These are phyloP conservation scores for Lochmaea crataegi DNA, from an alignment of 2,888 invertebrate genomes.

Conservation along the genomic window DNA sequence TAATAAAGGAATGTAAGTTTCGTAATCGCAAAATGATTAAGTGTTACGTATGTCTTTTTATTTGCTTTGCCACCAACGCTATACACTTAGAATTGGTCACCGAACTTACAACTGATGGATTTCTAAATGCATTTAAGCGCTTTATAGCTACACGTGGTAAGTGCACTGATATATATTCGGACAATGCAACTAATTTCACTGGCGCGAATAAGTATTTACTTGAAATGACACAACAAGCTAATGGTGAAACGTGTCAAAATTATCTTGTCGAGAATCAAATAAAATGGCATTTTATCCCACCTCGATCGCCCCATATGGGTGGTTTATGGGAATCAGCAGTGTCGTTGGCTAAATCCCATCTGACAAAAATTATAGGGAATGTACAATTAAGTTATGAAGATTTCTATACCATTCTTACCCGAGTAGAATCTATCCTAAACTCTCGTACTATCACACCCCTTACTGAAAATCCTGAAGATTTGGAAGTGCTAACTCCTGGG, in stretches of 20 bases:
- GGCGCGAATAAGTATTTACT: no score
- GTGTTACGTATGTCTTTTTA: slow-evolving; percentile 45
- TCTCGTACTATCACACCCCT: slow-evolving; percentile 6
- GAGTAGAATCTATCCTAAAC: not conserved
- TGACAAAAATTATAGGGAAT: not conserved
- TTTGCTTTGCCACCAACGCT: slow-evolving; percentile 46
- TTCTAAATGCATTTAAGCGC: slow-evolving; percentile 42
- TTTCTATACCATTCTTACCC: not conserved
- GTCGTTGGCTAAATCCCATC: not conserved
- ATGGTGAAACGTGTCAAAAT: not conserved
- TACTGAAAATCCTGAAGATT: not conserved
- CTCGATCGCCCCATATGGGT: not conserved
- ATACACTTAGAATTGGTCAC: slow-evolving; percentile 44
- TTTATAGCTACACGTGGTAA: slow-evolving; percentile 43
- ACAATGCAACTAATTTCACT: no score
- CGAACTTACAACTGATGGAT: slow-evolving; percentile 37
- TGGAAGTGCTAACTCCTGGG: not conserved
- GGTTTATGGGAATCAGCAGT: not conserved
- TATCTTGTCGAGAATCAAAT: not conserved
- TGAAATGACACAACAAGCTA: no score
- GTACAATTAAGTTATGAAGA: not conserved
- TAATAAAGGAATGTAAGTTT: slow-evolving; percentile 43
- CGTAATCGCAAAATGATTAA: slow-evolving; percentile 42
- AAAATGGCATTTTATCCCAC: not conserved
- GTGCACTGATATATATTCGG: no score